These are phyloP conservation scores for Zosterops borbonicus DNA, from an alignment of 2,113 vertebrate genomes.

Conservation along the genomic window DNA sequence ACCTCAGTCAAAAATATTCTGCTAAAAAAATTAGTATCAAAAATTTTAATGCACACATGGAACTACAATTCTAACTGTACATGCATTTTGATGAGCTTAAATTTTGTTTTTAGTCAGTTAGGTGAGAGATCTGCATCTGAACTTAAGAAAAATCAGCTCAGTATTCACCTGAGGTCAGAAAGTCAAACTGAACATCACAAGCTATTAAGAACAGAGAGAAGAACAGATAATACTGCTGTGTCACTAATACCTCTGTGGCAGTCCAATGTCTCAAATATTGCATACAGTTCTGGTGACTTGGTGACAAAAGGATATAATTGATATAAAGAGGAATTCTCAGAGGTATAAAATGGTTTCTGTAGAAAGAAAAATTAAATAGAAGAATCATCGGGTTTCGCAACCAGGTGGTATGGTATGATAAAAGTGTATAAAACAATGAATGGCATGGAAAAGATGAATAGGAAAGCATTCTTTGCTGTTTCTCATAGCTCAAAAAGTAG, in stretches of 20 bases:
- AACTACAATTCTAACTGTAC: neutral
- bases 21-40: neutral
- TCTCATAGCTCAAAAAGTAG: neutral
- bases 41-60: neutral
- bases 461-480: neutral
- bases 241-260: neutral
- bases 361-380: constrained; percentile 13
- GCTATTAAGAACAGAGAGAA: neutral
- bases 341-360: neutral
- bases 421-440: neutral
- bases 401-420: neutral
- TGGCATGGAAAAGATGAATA: neutral
- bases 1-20: neutral
- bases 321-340: neutral
- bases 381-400: neutral
- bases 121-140: neutral
- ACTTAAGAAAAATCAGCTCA: neutral
- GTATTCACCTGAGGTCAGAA: neutral
- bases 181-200: neutral
- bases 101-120: neutral
- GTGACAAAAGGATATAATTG: neutral
- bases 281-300: neutral
- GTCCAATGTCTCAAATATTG: neutral
- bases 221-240: neutral
- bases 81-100: neutral